Conservation (phyloP, 1,140 invertebrate species). For the Myzus persicae region DNA sequence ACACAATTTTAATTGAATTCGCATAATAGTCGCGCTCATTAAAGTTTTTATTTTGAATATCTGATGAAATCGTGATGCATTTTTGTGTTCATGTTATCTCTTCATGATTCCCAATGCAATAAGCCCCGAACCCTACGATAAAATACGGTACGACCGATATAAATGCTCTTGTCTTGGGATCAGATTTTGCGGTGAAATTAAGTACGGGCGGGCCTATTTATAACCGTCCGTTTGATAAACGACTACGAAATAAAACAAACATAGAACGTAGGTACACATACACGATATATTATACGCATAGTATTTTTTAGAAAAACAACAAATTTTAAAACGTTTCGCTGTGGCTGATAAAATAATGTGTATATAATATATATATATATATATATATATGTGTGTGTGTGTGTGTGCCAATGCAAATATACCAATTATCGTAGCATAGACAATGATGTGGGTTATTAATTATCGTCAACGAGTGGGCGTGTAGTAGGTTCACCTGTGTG, state of each 20-base stretch:
- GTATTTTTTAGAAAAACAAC: neutral
- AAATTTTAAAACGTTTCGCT: neutral
- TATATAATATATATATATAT: too few relatives aligned
- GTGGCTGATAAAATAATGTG: neutral
- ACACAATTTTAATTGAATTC: neutral
- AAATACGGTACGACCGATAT: neutral
- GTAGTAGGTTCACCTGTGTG: too few relatives aligned
- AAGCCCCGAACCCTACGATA: neutral
- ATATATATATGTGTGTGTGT: too few relatives aligned
- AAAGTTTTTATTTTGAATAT: neutral
- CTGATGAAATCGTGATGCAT: neutral
- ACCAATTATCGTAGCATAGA: too few relatives aligned
- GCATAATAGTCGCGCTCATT: too few relatives aligned
- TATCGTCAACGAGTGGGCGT: too few relatives aligned
- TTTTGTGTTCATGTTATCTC: neutral
- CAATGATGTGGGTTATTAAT: too few relatives aligned
- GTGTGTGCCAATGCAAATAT: neutral
- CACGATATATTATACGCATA: neutral
- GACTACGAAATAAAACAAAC: neutral
- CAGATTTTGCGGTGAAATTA: neutral
- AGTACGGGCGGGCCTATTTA: neutral
- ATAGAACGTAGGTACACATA: neutral
- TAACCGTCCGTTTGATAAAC: neutral
- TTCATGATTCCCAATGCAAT: neutral
- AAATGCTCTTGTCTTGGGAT: neutral